phyloP scores from a whole-genome alignment of 2,888 invertebrate species.

The Malachius bipustulatus region DNA sequence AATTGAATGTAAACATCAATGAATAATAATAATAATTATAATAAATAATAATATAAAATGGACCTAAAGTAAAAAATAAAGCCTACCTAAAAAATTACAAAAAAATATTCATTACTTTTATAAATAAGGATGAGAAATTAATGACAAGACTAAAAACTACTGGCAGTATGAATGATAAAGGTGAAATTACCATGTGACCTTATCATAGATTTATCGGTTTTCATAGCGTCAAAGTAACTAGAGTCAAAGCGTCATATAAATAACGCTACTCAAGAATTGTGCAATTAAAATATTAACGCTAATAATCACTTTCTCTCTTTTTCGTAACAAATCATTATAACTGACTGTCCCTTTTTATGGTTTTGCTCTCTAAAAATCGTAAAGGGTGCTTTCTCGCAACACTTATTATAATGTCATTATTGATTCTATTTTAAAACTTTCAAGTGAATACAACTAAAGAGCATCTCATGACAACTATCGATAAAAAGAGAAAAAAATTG shows the following conservation, averaged over 20 bases:
- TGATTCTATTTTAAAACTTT: too few relatives aligned
- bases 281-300: too few relatives aligned
- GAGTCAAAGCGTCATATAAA: not conserved
- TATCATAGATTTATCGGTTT: not conserved
- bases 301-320: too few relatives aligned
- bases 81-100: not conserved
- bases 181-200: slow-evolving; percentile 2
- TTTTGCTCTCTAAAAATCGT: not conserved
- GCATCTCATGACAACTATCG: too few relatives aligned
- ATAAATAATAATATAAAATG: slow-evolving; percentile 1
- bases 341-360: not conserved
- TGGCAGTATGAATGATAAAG: slow-evolving; percentile 1
- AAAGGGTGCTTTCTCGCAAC: too few relatives aligned
- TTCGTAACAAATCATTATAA: not conserved
- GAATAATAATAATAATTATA: not conserved
- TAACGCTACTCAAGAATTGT: not conserved
- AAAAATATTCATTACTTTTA: too few relatives aligned
- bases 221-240: slow-evolving; percentile 1
- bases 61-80: not conserved
- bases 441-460: too few relatives aligned
- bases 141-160: not conserved
- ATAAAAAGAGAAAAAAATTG: too few relatives aligned
- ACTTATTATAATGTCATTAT: too few relatives aligned
- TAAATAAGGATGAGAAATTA: too few relatives aligned
- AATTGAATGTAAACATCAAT: not conserved